These are phyloP conservation scores for Cotesia typhae DNA, from an alignment of 1,140 invertebrate species.

Conservation along the genomic window DNA sequence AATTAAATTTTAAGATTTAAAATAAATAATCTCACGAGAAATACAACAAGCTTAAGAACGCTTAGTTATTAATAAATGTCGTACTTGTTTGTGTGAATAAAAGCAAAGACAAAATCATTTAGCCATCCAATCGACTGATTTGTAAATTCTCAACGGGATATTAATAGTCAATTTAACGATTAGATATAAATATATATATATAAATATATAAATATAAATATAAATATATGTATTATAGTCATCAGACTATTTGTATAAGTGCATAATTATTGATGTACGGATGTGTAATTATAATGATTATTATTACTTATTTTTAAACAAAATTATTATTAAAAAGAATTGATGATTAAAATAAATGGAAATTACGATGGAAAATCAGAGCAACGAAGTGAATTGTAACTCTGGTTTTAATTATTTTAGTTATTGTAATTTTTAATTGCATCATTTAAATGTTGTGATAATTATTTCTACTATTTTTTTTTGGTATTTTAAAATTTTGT, in stretches of 20 bases:
- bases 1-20: too few species aligned
- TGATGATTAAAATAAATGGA: conserved; percentile 26
- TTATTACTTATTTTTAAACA: conserved; percentile 35
- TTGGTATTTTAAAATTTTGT: conserved; percentile 2
- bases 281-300: conserved; percentile 32
- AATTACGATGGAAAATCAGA: conserved; percentile 7
- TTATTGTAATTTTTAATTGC: too few species aligned
- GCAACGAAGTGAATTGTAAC: conserved; percentile 12
- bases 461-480: too few species aligned
- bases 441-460: too few species aligned
- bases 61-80: not conserved
- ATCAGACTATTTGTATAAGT: conserved; percentile 32
- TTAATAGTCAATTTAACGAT: conserved; percentile 65
- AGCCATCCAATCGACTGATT: conserved; percentile 56
- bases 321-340: conserved; percentile 20
- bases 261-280: conserved; percentile 25
- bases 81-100: not conserved
- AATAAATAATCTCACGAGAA: conserved; percentile 20
- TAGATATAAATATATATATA: conserved; percentile 43
- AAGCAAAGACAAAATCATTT: conserved; percentile 2
- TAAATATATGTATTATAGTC: conserved; percentile 11
- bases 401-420: too few species aligned
- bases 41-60: not conserved
- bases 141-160: conserved; percentile 62
- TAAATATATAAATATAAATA: too few species aligned